A percentile compares a stretch with the other conserved stretches of the same genome.
Conservation (phyloP, 2,113 vertebrate genomes). For the Periophthalmodon schlosseri region DNA sequence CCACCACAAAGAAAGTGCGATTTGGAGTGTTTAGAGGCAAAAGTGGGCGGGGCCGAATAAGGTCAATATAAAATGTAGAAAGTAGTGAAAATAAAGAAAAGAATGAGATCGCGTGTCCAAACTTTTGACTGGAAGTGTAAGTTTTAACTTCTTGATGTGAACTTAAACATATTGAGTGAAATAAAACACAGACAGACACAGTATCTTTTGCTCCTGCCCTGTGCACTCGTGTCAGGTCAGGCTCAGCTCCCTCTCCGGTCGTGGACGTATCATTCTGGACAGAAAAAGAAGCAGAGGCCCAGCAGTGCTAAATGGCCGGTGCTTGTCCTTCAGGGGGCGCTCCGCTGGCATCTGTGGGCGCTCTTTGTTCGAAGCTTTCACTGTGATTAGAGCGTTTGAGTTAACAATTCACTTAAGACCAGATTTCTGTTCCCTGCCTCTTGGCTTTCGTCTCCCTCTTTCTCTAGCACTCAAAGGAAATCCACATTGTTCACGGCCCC, state of each 20-base stretch:
- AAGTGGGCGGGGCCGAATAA: no score
- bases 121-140: no score
- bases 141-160: neutral
- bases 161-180: neutral
- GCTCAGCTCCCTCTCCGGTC: constrained; percentile 20
- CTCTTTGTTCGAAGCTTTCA: constrained; percentile 94
- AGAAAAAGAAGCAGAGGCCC: constrained; percentile 36
- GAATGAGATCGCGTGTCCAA: no score
- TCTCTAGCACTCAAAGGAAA: constrained; percentile 25
- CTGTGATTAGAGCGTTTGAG: constrained; percentile 94
- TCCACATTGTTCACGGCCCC: constrained; percentile 18
- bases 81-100: no score
- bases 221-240: neutral
- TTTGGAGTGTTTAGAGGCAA: no score
- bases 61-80: no score
- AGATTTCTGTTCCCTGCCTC: constrained; percentile 36
- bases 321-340: constrained; percentile 80
- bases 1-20: no score
- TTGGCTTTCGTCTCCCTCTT: constrained; percentile 29
- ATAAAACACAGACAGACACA: neutral
- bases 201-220: neutral
- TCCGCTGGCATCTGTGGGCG: constrained; percentile 80
- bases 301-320: constrained; percentile 84
- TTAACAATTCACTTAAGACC: constrained; percentile 90
- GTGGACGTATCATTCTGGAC: constrained; percentile 45